Base-by-base conservation (phyloP, 2,797 vertebrate genomes). In the Carcharodon carcharias region DNA sequence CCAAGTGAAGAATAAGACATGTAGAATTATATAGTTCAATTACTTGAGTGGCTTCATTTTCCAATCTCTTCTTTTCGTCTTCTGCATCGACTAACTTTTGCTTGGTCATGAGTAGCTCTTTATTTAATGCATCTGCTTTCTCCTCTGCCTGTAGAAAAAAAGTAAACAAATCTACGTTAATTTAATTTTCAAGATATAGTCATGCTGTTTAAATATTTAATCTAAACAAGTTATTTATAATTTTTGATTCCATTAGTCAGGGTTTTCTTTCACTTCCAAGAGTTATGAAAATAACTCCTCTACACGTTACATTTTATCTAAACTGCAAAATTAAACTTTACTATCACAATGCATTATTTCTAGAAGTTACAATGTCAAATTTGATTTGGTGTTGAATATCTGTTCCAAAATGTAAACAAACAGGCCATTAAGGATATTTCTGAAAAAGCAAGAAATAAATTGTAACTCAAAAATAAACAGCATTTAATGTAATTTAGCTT, bases 81-180 rank as follows among this genome's bases (percentile, higher is more conserved):
- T 99, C 99, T 0, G 99, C 99, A 96, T 99, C 99, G 65, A 99
- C 99, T 97, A 99, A 96, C 97, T 99, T 99, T 98, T 99, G 99
- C 97, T 99, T 99, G 97, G 99, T 99, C 98, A 99, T 99, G 95
- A 99, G 98, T 96, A 99, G 97, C 97, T 99, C 99, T 97, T 99
- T 99, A 97, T 99, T 99, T 96, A 99, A 97, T 56, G 99, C 99
- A 26, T 99, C 99, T 45, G 99, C 98, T 97, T 99, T 99, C 96
- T 99, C 99, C 97, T 99, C 99, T 0, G 99, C 99, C 99, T 99
- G 97, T 4, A 97, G 67, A 26, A 7, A 87, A 18, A 40, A 65
- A 85, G 40, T 89, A 23, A 95, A 45, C 97, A 71, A 96, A 80
- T 96, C 26, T 61, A n/a, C 61, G 8, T 67, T 65, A 45, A 67